These are phyloP conservation scores for Caradrina clavipalpis DNA, from an alignment of 2,888 invertebrate species.

Conservation along the genomic window DNA sequence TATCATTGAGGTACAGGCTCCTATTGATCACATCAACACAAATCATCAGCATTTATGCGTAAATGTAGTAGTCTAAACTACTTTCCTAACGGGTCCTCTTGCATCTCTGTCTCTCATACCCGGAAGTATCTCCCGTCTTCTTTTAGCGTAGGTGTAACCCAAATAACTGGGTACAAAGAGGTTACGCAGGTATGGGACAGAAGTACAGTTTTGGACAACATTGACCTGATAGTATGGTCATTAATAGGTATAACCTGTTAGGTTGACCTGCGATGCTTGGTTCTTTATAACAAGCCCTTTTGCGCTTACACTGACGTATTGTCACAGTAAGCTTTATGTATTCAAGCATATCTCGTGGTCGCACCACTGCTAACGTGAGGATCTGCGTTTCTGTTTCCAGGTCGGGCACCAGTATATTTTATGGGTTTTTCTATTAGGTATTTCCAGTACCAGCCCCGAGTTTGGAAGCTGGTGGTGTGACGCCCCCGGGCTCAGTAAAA, in stretches of 20 bases:
- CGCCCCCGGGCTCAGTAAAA: no score
- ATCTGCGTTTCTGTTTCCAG: no score
- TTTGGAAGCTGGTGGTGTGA: no score
- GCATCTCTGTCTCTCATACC: constrained; percentile 70
- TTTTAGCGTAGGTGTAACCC: constrained; percentile 82
- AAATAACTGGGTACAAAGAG: constrained; percentile 73
- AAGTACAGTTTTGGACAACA: constrained; percentile 49
- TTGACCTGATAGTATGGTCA: background rate
- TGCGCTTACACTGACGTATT: no score
- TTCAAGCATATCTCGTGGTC: no score
- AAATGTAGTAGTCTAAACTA: constrained; percentile 86
- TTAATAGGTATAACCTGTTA: background rate
- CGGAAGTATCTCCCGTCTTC: constrained; percentile 65
- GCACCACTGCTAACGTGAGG: no score
- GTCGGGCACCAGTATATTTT: no score
- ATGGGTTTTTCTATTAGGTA: no score
- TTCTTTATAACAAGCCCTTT: no score
- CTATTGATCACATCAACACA: constrained; percentile 62
- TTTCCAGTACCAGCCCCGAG: no score
- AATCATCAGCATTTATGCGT: constrained; percentile 82
- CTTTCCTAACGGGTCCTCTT: constrained; percentile 85
- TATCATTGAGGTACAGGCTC: constrained; percentile 20
- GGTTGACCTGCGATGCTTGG: background rate
- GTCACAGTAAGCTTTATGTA: no score
- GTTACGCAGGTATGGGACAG: constrained; percentile 55